Conservation (phyloP, 2,113 vertebrate species). For the Eulemur rufifrons region DNA sequence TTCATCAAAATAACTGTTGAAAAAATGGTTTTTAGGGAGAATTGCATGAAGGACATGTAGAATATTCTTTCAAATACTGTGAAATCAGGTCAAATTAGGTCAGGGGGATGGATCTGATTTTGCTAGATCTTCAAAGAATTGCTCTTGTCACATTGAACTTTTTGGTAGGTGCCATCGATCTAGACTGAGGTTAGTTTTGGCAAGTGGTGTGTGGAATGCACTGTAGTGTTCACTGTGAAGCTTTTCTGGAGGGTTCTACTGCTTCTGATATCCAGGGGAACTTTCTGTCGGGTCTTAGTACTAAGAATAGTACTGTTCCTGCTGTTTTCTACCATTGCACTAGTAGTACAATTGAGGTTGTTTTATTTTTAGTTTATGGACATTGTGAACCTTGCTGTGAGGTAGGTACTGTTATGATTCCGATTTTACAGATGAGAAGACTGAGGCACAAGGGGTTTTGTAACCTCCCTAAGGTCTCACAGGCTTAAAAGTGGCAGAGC, state of each 20-base stretch:
- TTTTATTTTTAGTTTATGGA: not conserved
- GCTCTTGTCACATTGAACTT: not conserved
- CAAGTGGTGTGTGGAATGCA: not conserved
- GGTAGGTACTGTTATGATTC: too few relatives aligned
- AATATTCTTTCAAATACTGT: not conserved
- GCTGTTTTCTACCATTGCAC: not conserved
- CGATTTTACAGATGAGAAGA: not conserved
- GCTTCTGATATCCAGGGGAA: not conserved
- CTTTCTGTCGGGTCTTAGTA: not conserved
- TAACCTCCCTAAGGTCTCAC: not conserved
- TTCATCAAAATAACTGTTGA: not conserved
- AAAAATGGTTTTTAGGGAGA: not conserved
- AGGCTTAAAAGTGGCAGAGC: not conserved
- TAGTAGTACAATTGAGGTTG: not conserved
- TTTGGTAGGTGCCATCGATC: not conserved
- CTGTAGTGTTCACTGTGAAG: not conserved
- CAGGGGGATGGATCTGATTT: not conserved
- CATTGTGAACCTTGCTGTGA: not conserved
- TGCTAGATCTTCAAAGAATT: not conserved
- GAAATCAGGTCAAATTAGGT: not conserved
- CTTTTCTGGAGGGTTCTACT: not conserved
- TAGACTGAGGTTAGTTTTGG: not conserved
- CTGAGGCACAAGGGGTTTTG: not conserved
- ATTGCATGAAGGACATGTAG: not conserved
- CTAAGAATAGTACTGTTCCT: not conserved